Evolutionary conservation across 2,113 vertebrate genomes (phyloP), one percentile per base, ranked within the genome.

Genomic region (Excalfactoria chinensis): DNA sequence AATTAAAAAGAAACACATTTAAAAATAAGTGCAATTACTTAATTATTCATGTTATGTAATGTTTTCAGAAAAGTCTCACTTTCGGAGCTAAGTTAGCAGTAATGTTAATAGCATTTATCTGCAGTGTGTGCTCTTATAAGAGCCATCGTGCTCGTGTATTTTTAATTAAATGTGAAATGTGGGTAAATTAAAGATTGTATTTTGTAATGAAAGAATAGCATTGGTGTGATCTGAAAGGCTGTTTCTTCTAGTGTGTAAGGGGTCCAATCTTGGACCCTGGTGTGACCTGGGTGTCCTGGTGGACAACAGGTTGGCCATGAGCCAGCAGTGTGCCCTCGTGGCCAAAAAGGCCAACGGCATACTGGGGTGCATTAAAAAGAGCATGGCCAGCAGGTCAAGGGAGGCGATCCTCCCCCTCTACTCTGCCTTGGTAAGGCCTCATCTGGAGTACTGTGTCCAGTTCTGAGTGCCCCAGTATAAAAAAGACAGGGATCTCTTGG

Each of bases 1-100:
- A 88, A 77, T 68, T 95, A 88, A 91, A 94, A 84, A 70, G 74
- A 81, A 88, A 51, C 0, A 1, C 28, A 60, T 84, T 75, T 95
- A 88, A 96, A 95, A 95, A 96, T 93, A 96, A 91, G n/a, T 28
- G 64, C 43, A 71, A 58, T 95, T 92, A 93, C 51, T 77, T 35
- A 67, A 80, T 89, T 95, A 91, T 78, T 88, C 82, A 80, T 64
- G 46, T 95, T 95, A 93, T 34, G 40, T 84, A 96, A 95, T 48
- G 62, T 53, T 48, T 75, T 84, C 21, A 75, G 40, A 74, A 77
- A 93, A 92, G 32, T 91, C 92, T 51, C 63, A 77, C 56, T 74
- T 91, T 74, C 25, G 73, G 22, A 85, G 17, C 25, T 40, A 91
- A 93, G 51, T 88, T 88, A 88, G 7, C 34, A 79, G 37, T 51